Evolutionary conservation across 2,888 invertebrate species (phyloP).

Genomic region (Liopterus haemorrhoidalis): DNA sequence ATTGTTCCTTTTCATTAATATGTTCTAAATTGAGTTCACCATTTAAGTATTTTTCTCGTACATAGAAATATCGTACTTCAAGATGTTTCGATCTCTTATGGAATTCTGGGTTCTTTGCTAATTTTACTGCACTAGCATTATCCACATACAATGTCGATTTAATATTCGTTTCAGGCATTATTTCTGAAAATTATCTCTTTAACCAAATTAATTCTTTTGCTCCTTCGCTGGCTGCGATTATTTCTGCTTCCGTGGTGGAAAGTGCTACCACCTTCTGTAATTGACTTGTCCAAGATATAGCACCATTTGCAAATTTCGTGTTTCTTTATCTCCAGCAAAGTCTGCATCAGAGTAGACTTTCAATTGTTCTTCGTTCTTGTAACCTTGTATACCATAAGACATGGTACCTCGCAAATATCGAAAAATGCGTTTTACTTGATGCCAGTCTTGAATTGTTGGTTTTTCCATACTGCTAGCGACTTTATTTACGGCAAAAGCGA

Average conservation of each 20-base stretch:
- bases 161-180: background rate
- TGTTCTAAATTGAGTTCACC: background rate
- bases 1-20: background rate
- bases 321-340: conserved; percentile 18
- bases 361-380: conserved; percentile 9
- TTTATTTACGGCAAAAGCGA: conserved; percentile 16
- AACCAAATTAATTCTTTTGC: conserved; percentile 26
- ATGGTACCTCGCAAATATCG: conserved; percentile 4
- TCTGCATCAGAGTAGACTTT: conserved; percentile 23
- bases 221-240: conserved; percentile 32
- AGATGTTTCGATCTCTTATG: conserved; percentile 1
- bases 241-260: conserved; percentile 36
- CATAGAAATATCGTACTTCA: background rate
- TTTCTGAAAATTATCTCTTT: conserved; percentile 10
- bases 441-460: conserved; percentile 6
- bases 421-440: conserved; percentile 15
- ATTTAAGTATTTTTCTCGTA: conserved; percentile 3
- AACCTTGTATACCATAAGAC: conserved; percentile 6
- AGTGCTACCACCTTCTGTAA: conserved; percentile 27
- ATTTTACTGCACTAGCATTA: conserved; percentile 3
- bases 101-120: conserved; percentile 2
- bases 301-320: no score
- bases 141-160: no score
- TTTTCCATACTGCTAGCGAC: conserved; percentile 11
- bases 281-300: conserved; percentile 8